Evolutionary conservation across 1,140 invertebrate genomes (phyloP), one percentile per base, ranked within the genome.

Genomic region (Macrosteles quadrilineatus): DNA sequence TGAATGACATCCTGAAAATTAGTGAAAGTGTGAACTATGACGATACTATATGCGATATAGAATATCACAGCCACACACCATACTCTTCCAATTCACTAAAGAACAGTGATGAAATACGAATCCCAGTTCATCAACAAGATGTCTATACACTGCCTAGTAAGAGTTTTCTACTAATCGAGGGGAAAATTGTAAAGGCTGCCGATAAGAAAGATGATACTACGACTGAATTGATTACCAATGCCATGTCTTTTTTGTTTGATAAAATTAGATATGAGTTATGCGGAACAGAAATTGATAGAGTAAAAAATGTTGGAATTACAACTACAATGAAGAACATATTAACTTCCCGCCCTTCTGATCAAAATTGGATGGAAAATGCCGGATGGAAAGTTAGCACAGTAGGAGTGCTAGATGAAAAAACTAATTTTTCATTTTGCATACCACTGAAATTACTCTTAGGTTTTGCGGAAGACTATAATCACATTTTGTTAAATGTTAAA

Each of bases 381-480:
- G 74, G 75, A n/a, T 80, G 77, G 76, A 59, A 59, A 6, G 23
- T 68, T 72, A 68, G 65, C 2, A 69, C 19, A 17, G 1, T 4
- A 6, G 30, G 2, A 12, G 14, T 14, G 14, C 25, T 43, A 29
- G 4, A 2, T 2, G 45, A 43, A 25, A 45, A 55, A 43, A 64
- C 23, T 9, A 73, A 73, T 59, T 82, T 82, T 67, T 75, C 79
- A 67, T 74, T 78, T 30, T 73, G 73, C 27, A 75, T 84, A 45
- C 81, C 81, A 6, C 59, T 83, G 19, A 78, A 73, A 53, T 70
- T 78, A 45, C 45, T 82, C 0, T 70, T 82, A 1, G 80, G 81
- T 17, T 82, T 83, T 75, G 78, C 78, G 55, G 80, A 84, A 75
- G 81, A 83, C 75, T 84, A 81, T 76, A 73, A 75, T 64, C 79